A percentile compares a stretch with the other conserved stretches of the same genome.
Conservation (phyloP, 2,113 vertebrate genomes). For the Regulus satrapa region DNA sequence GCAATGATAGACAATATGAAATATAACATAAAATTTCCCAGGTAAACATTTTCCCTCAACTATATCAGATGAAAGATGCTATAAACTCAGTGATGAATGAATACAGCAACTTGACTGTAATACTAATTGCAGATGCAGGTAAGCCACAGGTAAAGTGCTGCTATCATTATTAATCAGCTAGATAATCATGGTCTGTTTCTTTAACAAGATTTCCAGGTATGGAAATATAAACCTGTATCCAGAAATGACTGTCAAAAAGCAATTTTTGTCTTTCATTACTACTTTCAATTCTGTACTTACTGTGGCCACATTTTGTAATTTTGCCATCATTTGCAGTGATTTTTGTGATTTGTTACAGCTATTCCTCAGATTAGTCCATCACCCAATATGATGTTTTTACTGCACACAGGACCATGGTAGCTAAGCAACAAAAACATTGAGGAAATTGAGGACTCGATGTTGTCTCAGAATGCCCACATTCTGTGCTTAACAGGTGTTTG, state of each 20-base stretch:
- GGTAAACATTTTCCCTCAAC: neutral
- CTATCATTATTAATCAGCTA: neutral
- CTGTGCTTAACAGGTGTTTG: neutral
- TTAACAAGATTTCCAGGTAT: neutral
- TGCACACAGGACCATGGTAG: neutral
- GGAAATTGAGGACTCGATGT: neutral
- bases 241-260: neutral
- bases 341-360: neutral
- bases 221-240: neutral
- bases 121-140: neutral
- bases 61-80: neutral
- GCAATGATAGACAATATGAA: neutral
- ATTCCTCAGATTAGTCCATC: neutral
- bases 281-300: neutral
- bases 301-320: neutral
- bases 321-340: neutral
- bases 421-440: neutral
- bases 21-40: neutral
- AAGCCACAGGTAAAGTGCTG: neutral
- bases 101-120: neutral
- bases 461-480: neutral
- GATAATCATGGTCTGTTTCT: neutral
- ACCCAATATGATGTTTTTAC: neutral
- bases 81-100: neutral
- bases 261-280: neutral